Conservation (phyloP, 2,888 invertebrate species). For the Epinotia demarniana region DNA sequence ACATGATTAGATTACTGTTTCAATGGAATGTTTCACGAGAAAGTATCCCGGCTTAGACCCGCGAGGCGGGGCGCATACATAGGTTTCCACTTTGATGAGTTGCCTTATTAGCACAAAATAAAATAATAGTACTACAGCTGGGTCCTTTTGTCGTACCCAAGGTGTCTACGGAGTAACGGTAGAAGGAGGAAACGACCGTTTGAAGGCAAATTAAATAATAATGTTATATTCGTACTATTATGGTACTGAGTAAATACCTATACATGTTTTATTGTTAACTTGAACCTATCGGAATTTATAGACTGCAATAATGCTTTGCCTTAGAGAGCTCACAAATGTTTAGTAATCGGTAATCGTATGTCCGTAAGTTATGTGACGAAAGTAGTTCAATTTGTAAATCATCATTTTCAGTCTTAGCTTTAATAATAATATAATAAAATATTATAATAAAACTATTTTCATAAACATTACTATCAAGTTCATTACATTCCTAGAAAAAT, state of each 20-base stretch:
- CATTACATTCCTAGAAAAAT: background rate
- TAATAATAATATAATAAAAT: slow-evolving; percentile 34
- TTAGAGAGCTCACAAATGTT: slow-evolving; percentile 12
- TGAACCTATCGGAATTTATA: background rate
- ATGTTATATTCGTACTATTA: background rate
- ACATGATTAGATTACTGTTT: background rate
- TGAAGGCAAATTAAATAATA: background rate
- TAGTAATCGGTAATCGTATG: background rate
- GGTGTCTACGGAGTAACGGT: background rate
- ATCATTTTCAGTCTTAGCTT: slow-evolving; percentile 29
- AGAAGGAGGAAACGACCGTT: background rate
- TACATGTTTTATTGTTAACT: background rate
- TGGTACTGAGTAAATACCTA: background rate
- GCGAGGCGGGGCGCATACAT: background rate
- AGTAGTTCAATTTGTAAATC: slow-evolving; percentile 26
- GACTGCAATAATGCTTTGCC: slow-evolving; percentile 20
- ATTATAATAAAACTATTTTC: slow-evolving; percentile 37
- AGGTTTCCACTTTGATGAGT: background rate
- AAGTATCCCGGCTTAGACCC: background rate
- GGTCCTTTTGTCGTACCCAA: background rate
- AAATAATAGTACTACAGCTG: too few relatives aligned
- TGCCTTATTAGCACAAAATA: background rate
- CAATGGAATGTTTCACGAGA: background rate
- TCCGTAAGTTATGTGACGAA: background rate
- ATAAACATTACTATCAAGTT: slow-evolving; percentile 30